These are phyloP conservation scores for Scaptomyza reducta DNA, from an alignment of 2,888 invertebrate genomes.

Conservation along the genomic window DNA sequence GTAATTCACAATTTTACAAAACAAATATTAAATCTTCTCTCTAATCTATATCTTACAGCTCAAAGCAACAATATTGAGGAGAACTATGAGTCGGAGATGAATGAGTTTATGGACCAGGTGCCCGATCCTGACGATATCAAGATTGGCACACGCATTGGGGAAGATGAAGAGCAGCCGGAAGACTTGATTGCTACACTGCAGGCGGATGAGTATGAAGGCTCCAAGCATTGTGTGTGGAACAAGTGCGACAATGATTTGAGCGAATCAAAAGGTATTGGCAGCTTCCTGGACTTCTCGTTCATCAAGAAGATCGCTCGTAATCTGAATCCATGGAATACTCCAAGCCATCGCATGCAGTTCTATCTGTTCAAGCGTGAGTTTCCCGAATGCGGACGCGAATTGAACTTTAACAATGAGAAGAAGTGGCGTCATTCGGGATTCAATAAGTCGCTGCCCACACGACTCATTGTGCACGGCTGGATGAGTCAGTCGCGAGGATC, in stretches of 20 bases:
- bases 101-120: conserved; percentile 53
- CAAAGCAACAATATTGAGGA: conserved; percentile 24
- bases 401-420: conserved; percentile 54
- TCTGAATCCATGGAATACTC: conserved; percentile 68
- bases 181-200: conserved; percentile 38
- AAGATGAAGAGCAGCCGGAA: conserved; percentile 42
- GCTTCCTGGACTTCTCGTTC: conserved; percentile 70
- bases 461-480: conserved; percentile 82
- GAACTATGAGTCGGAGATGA: conserved; percentile 57
- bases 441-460: conserved; percentile 75
- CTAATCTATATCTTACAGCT: conserved; percentile 16
- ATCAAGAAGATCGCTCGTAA: conserved; percentile 74
- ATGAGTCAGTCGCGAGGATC: conserved; percentile 79
- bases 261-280: conserved; percentile 61
- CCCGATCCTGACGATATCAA: conserved; percentile 40
- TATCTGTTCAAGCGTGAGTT: conserved; percentile 73
- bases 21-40: no score
- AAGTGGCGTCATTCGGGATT: conserved; percentile 66
- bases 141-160: conserved; percentile 41
- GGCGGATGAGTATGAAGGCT: conserved; percentile 69
- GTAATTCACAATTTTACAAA: background rate
- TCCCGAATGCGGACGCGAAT: conserved; percentile 68
- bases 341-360: conserved; percentile 71
- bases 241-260: conserved; percentile 76
- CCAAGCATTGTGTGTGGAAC: conserved; percentile 69